A percentile compares a stretch with the other conserved stretches of the same genome.
These are phyloP conservation scores for Tetropium fuscum DNA, from an alignment of 2,888 invertebrate genomes.

Conservation along the genomic window DNA sequence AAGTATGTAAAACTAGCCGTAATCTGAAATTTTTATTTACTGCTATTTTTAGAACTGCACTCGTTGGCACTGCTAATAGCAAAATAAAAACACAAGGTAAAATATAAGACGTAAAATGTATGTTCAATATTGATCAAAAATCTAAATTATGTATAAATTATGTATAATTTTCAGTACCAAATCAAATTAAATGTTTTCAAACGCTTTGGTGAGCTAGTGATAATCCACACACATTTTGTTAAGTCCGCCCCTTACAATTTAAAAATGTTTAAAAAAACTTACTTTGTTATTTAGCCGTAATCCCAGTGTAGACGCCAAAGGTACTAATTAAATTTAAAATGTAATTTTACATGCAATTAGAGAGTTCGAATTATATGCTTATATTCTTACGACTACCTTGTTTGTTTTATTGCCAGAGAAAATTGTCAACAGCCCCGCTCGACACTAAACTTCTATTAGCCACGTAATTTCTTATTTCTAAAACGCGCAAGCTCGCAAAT, in stretches of 20 bases:
- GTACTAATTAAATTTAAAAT: background rate
- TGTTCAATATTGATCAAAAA: too few species aligned
- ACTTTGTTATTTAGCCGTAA: slow-evolving; percentile 20
- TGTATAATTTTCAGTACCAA: too few species aligned
- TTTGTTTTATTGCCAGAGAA: slow-evolving; percentile 12
- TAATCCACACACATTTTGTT: too few species aligned
- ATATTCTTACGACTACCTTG: background rate
- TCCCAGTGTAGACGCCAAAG: slow-evolving; percentile 9
- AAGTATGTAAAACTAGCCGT: too few species aligned
- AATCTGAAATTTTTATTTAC: too few species aligned
- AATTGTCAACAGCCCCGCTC: slow-evolving; percentile 23
- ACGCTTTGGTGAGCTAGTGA: too few species aligned
- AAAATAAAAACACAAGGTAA: too few species aligned
- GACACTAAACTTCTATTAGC: slow-evolving; percentile 68
- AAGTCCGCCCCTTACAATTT: background rate
- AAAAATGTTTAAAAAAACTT: slow-evolving; percentile 11
- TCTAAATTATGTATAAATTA: too few species aligned
- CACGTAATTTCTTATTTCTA: slow-evolving; percentile 25
- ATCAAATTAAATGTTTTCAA: too few species aligned
- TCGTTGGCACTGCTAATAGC: too few species aligned
- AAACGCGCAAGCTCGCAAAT: slow-evolving; percentile 26
- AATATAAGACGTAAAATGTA: too few species aligned
- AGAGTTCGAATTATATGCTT: background rate
- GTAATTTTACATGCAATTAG: background rate
- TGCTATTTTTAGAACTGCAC: too few species aligned